Base-by-base conservation (phyloP, 2,113 vertebrate species). In the Gobius niger region DNA sequence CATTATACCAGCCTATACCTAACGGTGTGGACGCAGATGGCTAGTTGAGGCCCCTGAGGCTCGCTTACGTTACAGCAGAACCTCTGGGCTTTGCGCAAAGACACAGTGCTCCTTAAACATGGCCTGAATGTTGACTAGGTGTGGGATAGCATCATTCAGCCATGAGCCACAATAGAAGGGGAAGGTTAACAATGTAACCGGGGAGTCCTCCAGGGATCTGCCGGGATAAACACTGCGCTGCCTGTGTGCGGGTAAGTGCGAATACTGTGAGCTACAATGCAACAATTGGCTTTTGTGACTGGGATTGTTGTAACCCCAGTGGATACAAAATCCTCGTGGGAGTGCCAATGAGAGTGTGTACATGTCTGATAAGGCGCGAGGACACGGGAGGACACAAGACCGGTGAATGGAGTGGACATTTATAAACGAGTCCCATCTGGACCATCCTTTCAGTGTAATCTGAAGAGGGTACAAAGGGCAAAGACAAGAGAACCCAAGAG, bases 281-380 rank as follows among this genome's bases (percentile, higher is more conserved):
- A 47, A 44, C 54, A 59, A 66, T 34, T 51, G 46, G 76, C 71
- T 71, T 73, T 73, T 73, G 75, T 68, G 40, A 24, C 3, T 34
- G 63, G 11, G 19, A 66, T 47, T 76, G 64, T 66, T 63, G 77
- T 24, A 69, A 61, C 50, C 62, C 52, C 52, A 67, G 12, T 24
- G 49, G 64, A 65, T 46, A 63, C 15, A 62, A 46, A 47, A 57
- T 66, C 51, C 70, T 51, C 66, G 70, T 53, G 73, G 65, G 71
- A 73, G n/a, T 61, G 65, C 34, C 47, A 8, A 13, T 10, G 15
- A 47, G 40, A 44, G 61, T 47, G 61, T 76, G 76, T 60, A 9
- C n/a, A 44, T 42, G 47, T 75, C 50, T 83, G 83, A 85, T 83
- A 84, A 78, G 81, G 72, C 70, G 70, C 81, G 42, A 46, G 67